Base-by-base conservation (phyloP, 92 coral and sea anemone genomes). In the Virgularia gustaviana region DNA sequence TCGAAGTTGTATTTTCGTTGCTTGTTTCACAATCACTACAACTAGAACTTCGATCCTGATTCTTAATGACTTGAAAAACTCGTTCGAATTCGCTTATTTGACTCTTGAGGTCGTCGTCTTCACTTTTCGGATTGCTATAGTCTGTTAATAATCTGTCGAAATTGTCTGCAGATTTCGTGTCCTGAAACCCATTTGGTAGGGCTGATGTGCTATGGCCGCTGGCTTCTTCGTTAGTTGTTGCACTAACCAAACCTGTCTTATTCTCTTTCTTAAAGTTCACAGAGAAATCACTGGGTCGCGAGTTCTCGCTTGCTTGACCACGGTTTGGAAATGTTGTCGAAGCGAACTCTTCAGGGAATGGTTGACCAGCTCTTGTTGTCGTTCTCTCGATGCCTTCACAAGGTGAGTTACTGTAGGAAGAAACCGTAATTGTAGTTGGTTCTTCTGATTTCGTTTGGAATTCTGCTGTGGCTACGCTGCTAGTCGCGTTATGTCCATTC, bases 291-390 rank as follows among this genome's bases (percentile, higher is more conserved):
- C 43, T 29, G 27, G 75, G 33, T 49, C 75, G 32, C 5, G 75
- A 49, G 20, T 49, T 68, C 39, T 68, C 75, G 75, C 75, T 68
- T 68, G 75, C 18, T 49, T 68, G 75, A 35, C 61, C 61, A 68
- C 61, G 75, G 45, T 55, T 68, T 22, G 45, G 9, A 41, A 66
- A 66, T 44, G 73, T 23, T 42, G 61, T 41, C 34, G 75, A 43
- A 49, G 75, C 45, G 47, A 49, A 68, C 31, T 68, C 45, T 49
- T 18, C 75, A 49, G 30, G 32, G 54, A 47, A 68, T 32, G 32
- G 60, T 35, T 68, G 75, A 22, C 60, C 33, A 49, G 39, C 75
- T 68, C 60, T 29, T 47, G 66, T 11, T 23, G 36, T 47, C 23
- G 61, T 68, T 49, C 75, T 53, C 19, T 68, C 75, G 28, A 68